phyloP scores from a whole-genome alignment of 1,140 invertebrate species.

The Danaus melanippus region DNA sequence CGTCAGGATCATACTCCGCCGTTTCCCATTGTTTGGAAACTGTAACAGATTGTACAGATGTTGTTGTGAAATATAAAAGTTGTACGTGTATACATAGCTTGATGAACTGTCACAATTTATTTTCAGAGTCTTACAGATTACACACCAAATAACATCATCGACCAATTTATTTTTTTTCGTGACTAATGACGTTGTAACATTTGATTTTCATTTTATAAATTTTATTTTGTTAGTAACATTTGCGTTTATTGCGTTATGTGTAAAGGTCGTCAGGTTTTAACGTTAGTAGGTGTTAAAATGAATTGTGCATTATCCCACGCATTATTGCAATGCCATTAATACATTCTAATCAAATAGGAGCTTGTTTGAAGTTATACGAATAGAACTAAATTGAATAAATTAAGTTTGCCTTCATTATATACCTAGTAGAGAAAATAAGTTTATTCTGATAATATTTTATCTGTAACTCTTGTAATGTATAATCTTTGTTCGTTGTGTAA shows the following conservation, averaged over 20 bases:
- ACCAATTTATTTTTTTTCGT: slow-evolving; percentile 23
- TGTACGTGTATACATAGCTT: slow-evolving; percentile 13
- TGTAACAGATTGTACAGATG: slow-evolving; percentile 29
- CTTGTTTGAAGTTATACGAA: too few species aligned
- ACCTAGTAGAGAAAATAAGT: too few species aligned
- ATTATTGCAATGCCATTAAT: not conserved
- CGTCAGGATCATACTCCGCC: slow-evolving; percentile 72
- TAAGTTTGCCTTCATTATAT: too few species aligned
- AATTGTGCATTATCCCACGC: slow-evolving; percentile 22
- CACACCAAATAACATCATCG: slow-evolving; percentile 29
- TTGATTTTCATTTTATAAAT: too few species aligned
- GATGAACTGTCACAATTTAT: slow-evolving; percentile 40
- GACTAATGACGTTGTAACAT: too few species aligned
- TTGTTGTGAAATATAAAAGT: slow-evolving; percentile 3
- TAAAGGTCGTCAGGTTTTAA: slow-evolving; percentile 26
- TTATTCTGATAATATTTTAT: too few species aligned
- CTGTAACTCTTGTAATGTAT: too few species aligned
- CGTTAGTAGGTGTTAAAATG: slow-evolving; percentile 21
- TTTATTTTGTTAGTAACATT: slow-evolving; percentile 8
- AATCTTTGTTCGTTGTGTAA: too few species aligned
- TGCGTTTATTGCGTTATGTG: slow-evolving; percentile 12
- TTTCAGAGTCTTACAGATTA: slow-evolving; percentile 20
- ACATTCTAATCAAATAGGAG: too few species aligned
- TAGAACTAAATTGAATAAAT: too few species aligned
- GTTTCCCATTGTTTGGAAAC: slow-evolving; percentile 70